Evolutionary conservation across 2,888 invertebrate genomes (phyloP), one percentile per base, ranked within the genome.

Genomic region (Oegoconia quadripuncta): DNA sequence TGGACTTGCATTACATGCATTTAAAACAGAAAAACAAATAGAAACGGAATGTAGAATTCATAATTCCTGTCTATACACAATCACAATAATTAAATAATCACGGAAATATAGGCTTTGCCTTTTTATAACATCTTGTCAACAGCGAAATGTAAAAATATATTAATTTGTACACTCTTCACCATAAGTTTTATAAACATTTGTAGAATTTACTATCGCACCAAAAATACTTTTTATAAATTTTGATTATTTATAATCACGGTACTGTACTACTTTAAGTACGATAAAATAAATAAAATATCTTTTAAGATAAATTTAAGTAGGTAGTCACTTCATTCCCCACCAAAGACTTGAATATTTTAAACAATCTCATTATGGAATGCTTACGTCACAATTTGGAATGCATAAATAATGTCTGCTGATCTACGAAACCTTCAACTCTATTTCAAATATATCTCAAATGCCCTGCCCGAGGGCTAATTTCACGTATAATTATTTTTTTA

Each of bases 91-190:
- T 64, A 76, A 80, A 78, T 60, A 75, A 82, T 82, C 83, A 78
- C 82, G 80, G 82, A 74, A 73, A 61, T 60, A 31, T 55, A 83
- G 86, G 86, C 86, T 84, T 67, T 74, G 86, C 87, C 86, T 74
- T 70, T 66, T 60, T 60, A 69, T 73, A 77, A 77, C 72, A 56
- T 68, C 59, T 73, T 76, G 71, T 81, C 76, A 78, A 82, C 80
- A 81, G 79, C 71, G 74, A 83, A 80, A 82, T 86, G 82, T 84
- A 86, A 84, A 86, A 86, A 86, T 84, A 86, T 84, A 83, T 83
- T 83, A 84, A 82, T 86, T 86, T 86, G 86, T 87, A 87, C 86
- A 87, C 67, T 32, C 69, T 81, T 71, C 69, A 66, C 69, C 65
- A 73, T 74, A 69, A 64, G 60, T 66, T 74, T 73, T 69, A 73